Base-by-base conservation (phyloP, 2,888 invertebrate genomes). In the Sinotaia quadrata region DNA sequence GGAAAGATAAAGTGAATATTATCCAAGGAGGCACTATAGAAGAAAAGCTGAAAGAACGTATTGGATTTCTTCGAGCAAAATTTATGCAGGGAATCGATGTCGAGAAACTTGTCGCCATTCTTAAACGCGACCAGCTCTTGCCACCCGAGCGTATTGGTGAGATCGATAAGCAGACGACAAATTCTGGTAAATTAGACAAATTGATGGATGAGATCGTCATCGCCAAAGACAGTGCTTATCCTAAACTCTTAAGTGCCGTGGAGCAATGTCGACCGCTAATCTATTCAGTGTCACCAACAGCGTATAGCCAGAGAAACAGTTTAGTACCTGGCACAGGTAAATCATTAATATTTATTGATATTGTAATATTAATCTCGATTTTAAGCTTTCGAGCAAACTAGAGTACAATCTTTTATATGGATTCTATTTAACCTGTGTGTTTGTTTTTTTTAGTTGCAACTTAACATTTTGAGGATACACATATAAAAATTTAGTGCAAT, bases 161-260 rank as follows among this genome's bases (percentile, higher is more conserved):
- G 67, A 81, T 85, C 68, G 78, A 81, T 66, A 72, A 76, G 56
- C 78, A 78, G 67, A 67, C 78, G n/a, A 75, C 76, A 21, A 79
- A 78, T 34, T 57, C 72, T 27, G 77, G 71, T 36, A 79, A 80
- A 68, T 81, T 82, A 58, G 83, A 82, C 44, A 82, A 79, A 69
- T 73, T 84, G 56, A 69, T 85, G 21, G 81, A 81, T 60, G 74
- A 73, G 31, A 60, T 83, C 29, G 71, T 85, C 21, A 76, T 78
- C 51, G 65, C 72, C 47, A 84, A 84, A 59, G 78, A 79, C 21
- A 80, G 74, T 65, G 67, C 72, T 58, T 85, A 84, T 68, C 81
- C 83, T 4, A 83, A 82, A 65, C 69, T 84, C 8, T 66, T 85
- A 59, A 81, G 80, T 24, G 79, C 81, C 24, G 83, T 83, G 81